These are phyloP conservation scores for Dasypus novemcinctus DNA, from an alignment of 2,113 vertebrate species.

Conservation along the genomic window DNA sequence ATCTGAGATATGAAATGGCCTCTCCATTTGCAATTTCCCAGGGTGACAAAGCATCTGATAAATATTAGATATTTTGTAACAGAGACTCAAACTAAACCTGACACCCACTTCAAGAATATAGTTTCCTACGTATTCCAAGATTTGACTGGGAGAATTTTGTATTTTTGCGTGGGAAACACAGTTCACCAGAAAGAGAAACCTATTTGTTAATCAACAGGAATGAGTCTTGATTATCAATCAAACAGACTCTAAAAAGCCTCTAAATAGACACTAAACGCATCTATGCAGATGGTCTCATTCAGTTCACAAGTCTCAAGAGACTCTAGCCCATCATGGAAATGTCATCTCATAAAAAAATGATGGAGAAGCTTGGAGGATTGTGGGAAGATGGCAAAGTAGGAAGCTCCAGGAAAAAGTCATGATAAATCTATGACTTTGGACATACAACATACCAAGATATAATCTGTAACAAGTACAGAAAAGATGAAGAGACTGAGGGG, in stretches of 20 bases:
- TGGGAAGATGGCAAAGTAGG: too few relatives aligned
- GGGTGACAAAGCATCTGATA: not conserved
- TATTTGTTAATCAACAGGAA: slow-evolving; percentile 75
- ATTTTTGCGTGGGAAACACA: slow-evolving; percentile 64
- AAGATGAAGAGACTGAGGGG: too few relatives aligned
- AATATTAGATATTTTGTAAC: not conserved
- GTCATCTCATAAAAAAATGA: slow-evolving; percentile 47
- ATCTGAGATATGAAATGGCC: not conserved
- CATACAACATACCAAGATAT: too few relatives aligned
- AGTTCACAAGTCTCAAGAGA: slow-evolving; percentile 69
- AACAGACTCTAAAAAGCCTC: slow-evolving; percentile 77
- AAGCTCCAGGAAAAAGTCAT: too few relatives aligned
- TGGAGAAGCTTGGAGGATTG: too few relatives aligned
- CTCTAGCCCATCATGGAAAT: slow-evolving; percentile 64
- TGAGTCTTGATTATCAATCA: slow-evolving; percentile 79
- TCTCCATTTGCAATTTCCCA: not conserved
- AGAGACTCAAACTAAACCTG: slow-evolving; percentile 18
- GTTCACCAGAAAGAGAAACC: slow-evolving; percentile 69
- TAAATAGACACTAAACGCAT: slow-evolving; percentile 74
- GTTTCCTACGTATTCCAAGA: slow-evolving; percentile 16
- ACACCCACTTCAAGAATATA: not conserved
- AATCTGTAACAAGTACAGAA: too few relatives aligned
- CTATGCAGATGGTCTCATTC: slow-evolving; percentile 78
- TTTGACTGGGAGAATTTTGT: slow-evolving; percentile 4
- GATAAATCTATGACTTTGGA: too few relatives aligned